Conservation (phyloP, 2,113 vertebrate genomes). For the Oplegnathus fasciatus region DNA sequence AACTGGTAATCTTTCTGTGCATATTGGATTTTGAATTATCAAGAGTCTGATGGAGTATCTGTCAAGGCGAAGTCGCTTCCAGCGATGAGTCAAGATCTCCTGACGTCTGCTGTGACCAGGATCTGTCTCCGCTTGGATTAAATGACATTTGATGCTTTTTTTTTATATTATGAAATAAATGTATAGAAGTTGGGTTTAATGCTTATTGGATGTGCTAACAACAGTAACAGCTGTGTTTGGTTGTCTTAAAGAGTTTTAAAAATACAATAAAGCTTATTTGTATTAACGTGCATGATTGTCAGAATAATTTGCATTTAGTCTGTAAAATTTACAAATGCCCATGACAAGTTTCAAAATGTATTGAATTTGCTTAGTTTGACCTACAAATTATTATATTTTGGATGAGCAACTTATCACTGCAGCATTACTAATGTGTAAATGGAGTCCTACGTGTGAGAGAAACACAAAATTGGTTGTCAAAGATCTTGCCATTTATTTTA, state of each 20-base stretch:
- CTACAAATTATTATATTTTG: not conserved
- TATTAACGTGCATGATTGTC: not conserved
- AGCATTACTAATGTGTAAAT: not conserved
- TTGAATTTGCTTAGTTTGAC: not conserved
- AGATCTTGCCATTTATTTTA: too few relatives aligned
- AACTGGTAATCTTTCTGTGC: not conserved
- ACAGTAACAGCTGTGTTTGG: not conserved
- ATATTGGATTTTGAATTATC: conserved; percentile 12
- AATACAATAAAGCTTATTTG: conserved; percentile 54
- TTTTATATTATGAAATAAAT: not conserved
- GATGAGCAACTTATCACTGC: not conserved
- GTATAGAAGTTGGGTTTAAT: not conserved
- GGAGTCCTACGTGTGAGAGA: not conserved
- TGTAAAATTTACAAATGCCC: not conserved
- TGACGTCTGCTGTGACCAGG: not conserved
- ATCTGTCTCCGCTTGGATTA: not conserved
- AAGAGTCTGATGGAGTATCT: conserved; percentile 72
- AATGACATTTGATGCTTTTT: too few relatives aligned
- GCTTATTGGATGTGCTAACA: not conserved
- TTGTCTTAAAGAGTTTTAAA: conserved; percentile 20
- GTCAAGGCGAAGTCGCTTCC: conserved; percentile 41
- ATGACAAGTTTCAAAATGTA: not conserved
- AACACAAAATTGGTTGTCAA: not conserved
- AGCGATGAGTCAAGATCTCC: conserved; percentile 24
- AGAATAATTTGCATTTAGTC: not conserved